Evolutionary conservation across 2,113 vertebrate species (phyloP), one percentile per base, ranked within the genome.

Genomic region (Myrmecophaga tridactyla): DNA sequence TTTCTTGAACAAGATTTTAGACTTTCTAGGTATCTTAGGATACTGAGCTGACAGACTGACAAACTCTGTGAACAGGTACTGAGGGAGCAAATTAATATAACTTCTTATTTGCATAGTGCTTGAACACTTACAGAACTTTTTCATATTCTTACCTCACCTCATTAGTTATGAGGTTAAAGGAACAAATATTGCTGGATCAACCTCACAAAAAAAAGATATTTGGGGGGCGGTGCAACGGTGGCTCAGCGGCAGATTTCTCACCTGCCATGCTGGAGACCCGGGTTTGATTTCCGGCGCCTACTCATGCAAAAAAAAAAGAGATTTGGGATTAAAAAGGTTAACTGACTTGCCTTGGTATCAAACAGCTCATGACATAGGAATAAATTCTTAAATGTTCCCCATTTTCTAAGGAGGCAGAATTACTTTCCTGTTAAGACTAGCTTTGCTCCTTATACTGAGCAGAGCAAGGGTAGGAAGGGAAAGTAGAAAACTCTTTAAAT

Each of bases 41-140:
- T 25, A 95, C 12, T 82, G 56, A 94, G 83, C 48, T 97, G 90
- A 96, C 95, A 92, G 48, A 92, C 29, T 63, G 36, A 89, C 78
- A 92, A 92, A 86, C 46, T 92, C 84, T 53, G 77, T 72, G 89
- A 93, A 94, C 53, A 95, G 85, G 39, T 78, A 62, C 62, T 36
- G 77, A 87, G 90, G 72, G 81, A 94, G 92, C 94, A 92, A 46
- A 95, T 96, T 92, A 97, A 96, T 34, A 77, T 85, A 31, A 69
- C 36, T 43, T 94, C 89, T 43, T 92, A 83, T 96, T 91, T 96
- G 78, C 75, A 75, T 17, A 78, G 86, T 2, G 12, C 56, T 96
- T 56, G 95, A 95, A 95, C 92, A 91, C 94, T 97, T 97, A 96
- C 91, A 91, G 63, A 97, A 89, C 25, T 36, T 92, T 80, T 95